Percentiles rank a stretch among this genome's conserved stretches.
Conservation (phyloP, 2,113 vertebrate species). For the Ameiurus melas region DNA sequence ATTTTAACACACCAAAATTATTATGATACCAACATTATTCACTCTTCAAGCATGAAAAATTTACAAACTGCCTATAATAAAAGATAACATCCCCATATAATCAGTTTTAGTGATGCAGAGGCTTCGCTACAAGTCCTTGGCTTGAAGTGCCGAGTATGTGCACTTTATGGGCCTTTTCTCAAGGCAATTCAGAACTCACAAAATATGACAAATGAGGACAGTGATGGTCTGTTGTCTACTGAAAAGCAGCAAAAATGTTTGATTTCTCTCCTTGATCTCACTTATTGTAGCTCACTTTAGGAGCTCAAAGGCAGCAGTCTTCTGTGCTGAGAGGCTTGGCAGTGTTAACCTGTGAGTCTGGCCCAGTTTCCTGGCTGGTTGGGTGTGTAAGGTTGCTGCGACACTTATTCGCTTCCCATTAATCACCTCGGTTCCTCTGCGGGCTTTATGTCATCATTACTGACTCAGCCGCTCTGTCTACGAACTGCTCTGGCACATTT, state of each 20-base stretch:
- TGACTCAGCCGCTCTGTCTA: constrained; percentile 52
- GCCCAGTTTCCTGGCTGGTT: constrained; percentile 51
- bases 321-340: constrained; percentile 26
- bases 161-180: neutral
- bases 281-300: constrained; percentile 36
- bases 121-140: neutral
- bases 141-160: neutral
- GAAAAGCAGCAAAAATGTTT: constrained; percentile 13
- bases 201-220: constrained; percentile 7
- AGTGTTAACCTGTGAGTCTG: constrained; percentile 52
- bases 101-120: neutral
- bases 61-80: neutral
- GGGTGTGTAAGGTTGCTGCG: constrained; percentile 44
- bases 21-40: too few relatives aligned
- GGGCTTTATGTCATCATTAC: constrained; percentile 57
- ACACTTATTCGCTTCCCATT: constrained; percentile 49
- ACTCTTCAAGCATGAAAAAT: neutral
- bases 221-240: neutral
- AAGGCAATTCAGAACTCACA: neutral
- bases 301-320: constrained; percentile 14
- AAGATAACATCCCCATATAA: neutral
- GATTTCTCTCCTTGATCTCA: constrained; percentile 37
- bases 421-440: constrained; percentile 51
- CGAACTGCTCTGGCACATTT: constrained; percentile 50
- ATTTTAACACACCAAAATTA: neutral